Percentiles rank a stretch among this genome's conserved stretches.
These are phyloP conservation scores for Tethya wilhelma DNA, from an alignment of 37 sponge, comb jelly and placozoan genomes.

Conservation along the genomic window DNA sequence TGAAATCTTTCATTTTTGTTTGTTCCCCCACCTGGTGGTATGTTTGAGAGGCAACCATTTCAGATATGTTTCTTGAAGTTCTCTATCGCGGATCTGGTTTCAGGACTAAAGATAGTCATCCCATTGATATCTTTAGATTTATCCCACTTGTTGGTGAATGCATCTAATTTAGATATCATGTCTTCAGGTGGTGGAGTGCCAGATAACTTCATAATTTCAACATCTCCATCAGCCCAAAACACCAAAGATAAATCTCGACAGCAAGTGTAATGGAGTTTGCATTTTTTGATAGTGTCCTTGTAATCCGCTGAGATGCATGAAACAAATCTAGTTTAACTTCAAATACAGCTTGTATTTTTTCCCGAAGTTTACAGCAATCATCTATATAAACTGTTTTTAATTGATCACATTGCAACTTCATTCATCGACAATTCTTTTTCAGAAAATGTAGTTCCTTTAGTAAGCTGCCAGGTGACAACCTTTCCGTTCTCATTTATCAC, in stretches of 20 bases:
- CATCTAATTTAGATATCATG: conserved; percentile 14
- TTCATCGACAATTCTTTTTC: background rate
- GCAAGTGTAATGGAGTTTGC: background rate
- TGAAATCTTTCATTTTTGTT: conserved; percentile 22
- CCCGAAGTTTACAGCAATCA: conserved; percentile 46
- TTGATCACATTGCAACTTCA: background rate
- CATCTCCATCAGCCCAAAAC: conserved; percentile 34
- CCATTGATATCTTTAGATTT: background rate
- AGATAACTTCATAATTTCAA: background rate
- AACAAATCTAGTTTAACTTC: conserved; percentile 48
- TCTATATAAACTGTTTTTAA: conserved; percentile 28
- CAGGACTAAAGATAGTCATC: background rate
- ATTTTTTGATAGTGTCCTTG: conserved; percentile 22
- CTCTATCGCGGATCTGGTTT: conserved; percentile 5
- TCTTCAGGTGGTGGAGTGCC: conserved; percentile 19
- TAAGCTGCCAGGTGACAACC: conserved; percentile 48
- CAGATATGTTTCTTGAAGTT: conserved; percentile 36
- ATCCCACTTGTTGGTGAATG: conserved; percentile 16
- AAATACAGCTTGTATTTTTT: conserved; percentile 27
- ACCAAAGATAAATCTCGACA: conserved; percentile 27
- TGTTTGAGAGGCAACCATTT: conserved; percentile 21
- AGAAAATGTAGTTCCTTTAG: conserved; percentile 29
- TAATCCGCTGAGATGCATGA: conserved; percentile 54
- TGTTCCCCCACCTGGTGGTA: conserved; percentile 20
- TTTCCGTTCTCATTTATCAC: conserved; percentile 29